phyloP scores from a whole-genome alignment of 2,888 invertebrate species.

The Limnephilus marmoratus region DNA sequence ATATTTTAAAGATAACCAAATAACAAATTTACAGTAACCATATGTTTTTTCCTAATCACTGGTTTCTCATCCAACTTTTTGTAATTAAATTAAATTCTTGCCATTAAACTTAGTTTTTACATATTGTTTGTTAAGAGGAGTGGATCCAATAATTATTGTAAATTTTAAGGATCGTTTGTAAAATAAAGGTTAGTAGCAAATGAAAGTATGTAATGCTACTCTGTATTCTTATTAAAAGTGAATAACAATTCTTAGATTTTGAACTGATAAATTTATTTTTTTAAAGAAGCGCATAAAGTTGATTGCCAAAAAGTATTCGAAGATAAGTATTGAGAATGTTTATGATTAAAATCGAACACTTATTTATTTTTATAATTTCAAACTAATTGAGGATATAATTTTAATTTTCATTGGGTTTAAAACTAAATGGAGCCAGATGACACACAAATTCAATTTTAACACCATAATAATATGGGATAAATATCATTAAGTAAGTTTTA shows the following conservation, averaged over 20 bases:
- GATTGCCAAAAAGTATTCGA: background rate
- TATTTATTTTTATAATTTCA: background rate
- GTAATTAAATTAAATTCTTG: slow-evolving; percentile 15
- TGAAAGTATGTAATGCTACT: background rate
- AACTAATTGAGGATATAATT: background rate
- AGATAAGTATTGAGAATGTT: background rate
- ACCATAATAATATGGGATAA: slow-evolving; percentile 5
- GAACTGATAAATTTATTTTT: background rate
- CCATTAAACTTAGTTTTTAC: background rate
- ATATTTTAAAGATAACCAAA: background rate
- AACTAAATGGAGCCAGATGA: slow-evolving; percentile 2
- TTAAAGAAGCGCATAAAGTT: background rate
- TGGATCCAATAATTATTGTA: background rate
- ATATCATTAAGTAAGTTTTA: background rate
- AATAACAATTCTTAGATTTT: background rate
- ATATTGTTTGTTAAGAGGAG: background rate
- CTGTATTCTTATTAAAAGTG: background rate
- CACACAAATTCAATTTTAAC: slow-evolving; percentile 5
- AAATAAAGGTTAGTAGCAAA: slow-evolving; percentile 2
- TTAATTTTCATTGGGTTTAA: background rate
- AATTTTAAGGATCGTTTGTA: background rate
- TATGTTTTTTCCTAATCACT: background rate
- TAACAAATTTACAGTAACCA: background rate
- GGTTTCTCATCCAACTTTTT: background rate
- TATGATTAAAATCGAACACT: background rate